Evolutionary conservation across 2,888 invertebrate species (phyloP).

Genomic region (Synanthedon myopaeformis): DNA sequence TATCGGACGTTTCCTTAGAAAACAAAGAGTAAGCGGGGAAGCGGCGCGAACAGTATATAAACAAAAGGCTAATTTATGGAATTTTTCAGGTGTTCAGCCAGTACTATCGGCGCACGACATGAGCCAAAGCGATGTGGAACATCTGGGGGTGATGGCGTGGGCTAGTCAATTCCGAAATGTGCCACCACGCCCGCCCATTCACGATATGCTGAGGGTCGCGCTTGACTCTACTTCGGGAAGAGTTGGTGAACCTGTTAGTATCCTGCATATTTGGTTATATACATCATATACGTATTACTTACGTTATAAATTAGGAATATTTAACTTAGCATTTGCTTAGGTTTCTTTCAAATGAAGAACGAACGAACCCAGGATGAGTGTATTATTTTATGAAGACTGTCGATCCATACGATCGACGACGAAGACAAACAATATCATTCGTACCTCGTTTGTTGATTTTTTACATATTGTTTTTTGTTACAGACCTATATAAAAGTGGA

Average conservation of each 20-base stretch:
- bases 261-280: background rate
- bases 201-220: conserved; percentile 83
- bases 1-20: too few species aligned
- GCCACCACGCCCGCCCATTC: conserved; percentile 84
- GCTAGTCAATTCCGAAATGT: conserved; percentile 93
- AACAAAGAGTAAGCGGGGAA: too few species aligned
- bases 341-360: too few species aligned
- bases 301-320: background rate
- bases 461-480: conserved; percentile 15
- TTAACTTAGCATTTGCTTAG: too few species aligned
- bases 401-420: too few species aligned
- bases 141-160: conserved; percentile 98
- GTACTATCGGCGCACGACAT: conserved; percentile 93
- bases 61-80: conserved; percentile 1
- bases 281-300: background rate
- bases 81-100: conserved; percentile 80
- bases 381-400: too few species aligned
- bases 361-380: too few species aligned
- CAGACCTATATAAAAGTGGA: conserved; percentile 85
- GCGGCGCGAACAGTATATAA: too few species aligned
- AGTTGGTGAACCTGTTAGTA: conserved; percentile 84
- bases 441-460: background rate
- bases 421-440: too few species aligned
- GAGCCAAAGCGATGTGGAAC: conserved; percentile 94
- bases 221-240: conserved; percentile 87